Evolutionary conservation across 2,888 invertebrate species (phyloP).

Genomic region (Hypolimnas misippus): DNA sequence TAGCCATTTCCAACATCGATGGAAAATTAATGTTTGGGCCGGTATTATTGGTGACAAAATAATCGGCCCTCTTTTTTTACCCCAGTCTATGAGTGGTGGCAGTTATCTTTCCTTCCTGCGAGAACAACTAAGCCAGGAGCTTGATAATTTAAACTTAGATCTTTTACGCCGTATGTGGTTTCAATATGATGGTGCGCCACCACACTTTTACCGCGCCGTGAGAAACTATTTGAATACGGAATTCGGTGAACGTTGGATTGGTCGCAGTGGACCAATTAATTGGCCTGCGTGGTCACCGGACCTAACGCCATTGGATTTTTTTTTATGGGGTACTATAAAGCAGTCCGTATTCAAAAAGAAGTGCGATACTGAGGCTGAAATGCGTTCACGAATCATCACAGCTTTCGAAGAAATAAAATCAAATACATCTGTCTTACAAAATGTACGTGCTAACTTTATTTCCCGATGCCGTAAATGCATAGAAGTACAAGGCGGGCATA

Average conservation of each 20-base stretch:
- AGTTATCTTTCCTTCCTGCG: slow-evolving; percentile 1
- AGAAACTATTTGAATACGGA: slow-evolving; percentile 23
- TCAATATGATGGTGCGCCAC: slow-evolving; percentile 31
- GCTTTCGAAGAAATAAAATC: background rate
- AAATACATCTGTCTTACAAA: background rate
- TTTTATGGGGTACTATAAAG: slow-evolving; percentile 28
- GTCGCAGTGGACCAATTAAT: slow-evolving; percentile 32
- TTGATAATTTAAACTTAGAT: slow-evolving; percentile 2
- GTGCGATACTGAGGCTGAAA: slow-evolving; percentile 9
- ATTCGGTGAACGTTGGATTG: slow-evolving; percentile 42
- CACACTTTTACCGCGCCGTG: slow-evolving; percentile 22
- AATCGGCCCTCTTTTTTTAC: slow-evolving; percentile 5
- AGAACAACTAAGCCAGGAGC: background rate
- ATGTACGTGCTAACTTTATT: background rate
- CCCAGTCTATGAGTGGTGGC: background rate
- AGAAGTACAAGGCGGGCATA: too few relatives aligned
- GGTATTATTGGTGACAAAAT: slow-evolving; percentile 10
- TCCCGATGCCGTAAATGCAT: background rate
- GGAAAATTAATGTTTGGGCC: slow-evolving; percentile 13
- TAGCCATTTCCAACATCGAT: background rate
- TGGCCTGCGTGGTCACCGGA: slow-evolving; percentile 40
- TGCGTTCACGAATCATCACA: slow-evolving; percentile 6
- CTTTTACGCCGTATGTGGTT: slow-evolving; percentile 9
- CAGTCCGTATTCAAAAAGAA: slow-evolving; percentile 17
- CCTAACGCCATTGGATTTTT: slow-evolving; percentile 38